Evolutionary conservation across 1,140 invertebrate genomes (phyloP), one percentile per base, ranked within the genome.

Genomic region (Leptinotarsa undecemlineata): DNA sequence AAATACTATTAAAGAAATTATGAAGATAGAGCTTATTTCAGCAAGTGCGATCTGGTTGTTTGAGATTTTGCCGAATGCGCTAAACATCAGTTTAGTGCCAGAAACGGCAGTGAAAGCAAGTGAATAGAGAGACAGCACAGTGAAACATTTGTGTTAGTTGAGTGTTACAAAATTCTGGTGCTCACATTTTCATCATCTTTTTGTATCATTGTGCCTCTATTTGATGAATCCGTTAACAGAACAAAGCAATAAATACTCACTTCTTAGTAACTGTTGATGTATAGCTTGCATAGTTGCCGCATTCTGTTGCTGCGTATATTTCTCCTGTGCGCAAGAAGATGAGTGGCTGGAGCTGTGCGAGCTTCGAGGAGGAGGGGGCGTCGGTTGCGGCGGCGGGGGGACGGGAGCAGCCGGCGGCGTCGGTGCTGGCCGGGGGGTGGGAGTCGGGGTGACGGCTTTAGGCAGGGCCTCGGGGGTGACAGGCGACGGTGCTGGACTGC

Each of bases 271-370:
- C 82, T 94, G 92, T 79, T 94, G 92, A 75, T 94, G 92, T 74
- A 94, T 84, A 0, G 93, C 93, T 81, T 94, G 93, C 86, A 94
- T 93, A 60, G 93, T 92, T 13, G 92, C 92, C 20, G 92, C 91
- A 77, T 89, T 90, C 66, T 80, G 73, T 69, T 74, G 76, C 51
- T 90, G 88, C 76, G 88, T 89, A 78, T 91, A 92, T 72, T 92
- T 92, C 81, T 90, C 89, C 82, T 87, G 88, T 86, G 91, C 80
- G 84, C 86, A 48, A 87, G 78, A 60, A 83, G 88, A 84, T 3
- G 71, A 64, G 47, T 72, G 71, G 73, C 84, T 64, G 15, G 70
- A 57, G n/a, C 33, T 48, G 81, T 77, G 83, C 33, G 80, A 82
- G 75, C 62, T 74, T n/a, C 77, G n/a, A 73, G 76, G 73, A 48